Conservation (phyloP, 2,888 invertebrate species). For the Corbicula japonica region DNA sequence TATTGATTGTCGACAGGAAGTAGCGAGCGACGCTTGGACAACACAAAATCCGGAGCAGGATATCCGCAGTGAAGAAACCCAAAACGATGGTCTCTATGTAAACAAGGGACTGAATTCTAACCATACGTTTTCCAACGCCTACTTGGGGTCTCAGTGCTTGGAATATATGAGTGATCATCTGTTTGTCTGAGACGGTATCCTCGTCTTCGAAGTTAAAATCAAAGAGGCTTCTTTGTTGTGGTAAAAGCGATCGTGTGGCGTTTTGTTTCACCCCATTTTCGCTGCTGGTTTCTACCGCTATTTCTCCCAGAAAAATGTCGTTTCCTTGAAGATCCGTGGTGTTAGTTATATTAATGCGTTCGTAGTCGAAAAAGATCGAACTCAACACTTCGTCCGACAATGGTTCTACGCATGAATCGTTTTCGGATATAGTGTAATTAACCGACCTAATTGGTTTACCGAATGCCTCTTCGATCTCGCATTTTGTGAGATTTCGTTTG, state of each 20-base stretch:
- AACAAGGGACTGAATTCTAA: conserved; percentile 53
- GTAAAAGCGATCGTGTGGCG: no score
- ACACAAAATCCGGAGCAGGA: conserved; percentile 54
- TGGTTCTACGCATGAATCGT: conserved; percentile 46
- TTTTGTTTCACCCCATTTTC: no score
- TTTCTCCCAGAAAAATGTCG: conserved; percentile 30
- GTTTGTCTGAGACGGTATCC: conserved; percentile 34
- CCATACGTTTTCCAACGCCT: conserved; percentile 54
- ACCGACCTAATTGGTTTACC: conserved; percentile 24
- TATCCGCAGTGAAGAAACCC: conserved; percentile 65
- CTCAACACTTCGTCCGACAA: conserved; percentile 41
- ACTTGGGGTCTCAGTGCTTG: conserved; percentile 43
- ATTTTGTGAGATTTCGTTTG: conserved; percentile 52
- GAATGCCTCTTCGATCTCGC: conserved; percentile 56
- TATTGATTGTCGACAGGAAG: conserved; percentile 60
- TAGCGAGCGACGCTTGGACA: conserved; percentile 60
- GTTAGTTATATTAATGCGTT: conserved; percentile 28
- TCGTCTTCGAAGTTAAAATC: conserved; percentile 12
- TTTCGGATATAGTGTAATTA: conserved; percentile 1
- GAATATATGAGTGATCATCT: conserved; percentile 39
- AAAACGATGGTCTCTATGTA: conserved; percentile 48
- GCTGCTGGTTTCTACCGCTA: not conserved
- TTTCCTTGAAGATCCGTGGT: conserved; percentile 9
- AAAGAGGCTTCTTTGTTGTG: conserved; percentile 2
- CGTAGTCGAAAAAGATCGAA: conserved; percentile 31